Base-by-base conservation (phyloP, 2,113 vertebrate genomes). In the Theropithecus gelada region DNA sequence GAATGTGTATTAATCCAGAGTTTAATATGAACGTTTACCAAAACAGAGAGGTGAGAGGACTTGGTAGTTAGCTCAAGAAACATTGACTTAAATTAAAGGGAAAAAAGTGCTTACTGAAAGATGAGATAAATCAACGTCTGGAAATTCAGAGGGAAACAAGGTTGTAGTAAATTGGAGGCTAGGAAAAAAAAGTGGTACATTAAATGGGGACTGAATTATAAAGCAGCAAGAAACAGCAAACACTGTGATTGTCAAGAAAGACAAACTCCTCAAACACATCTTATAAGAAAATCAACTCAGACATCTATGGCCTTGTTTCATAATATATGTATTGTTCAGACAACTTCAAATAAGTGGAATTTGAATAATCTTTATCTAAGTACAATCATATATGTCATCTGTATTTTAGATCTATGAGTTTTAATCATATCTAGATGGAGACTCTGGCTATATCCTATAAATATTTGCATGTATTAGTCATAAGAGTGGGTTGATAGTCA, bases 201-300 rank as follows among this genome's bases (percentile, higher is more conserved):
- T 59, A 78, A 32, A n/a, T 13, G 75, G 64, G 18, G 7, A 72
- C 66, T 90, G 6, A 43, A 16, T 88, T 25, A 86, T 6, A 95
- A 64, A 12, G 40, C 38, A 68, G 5, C 23, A 38, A 83, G 27
- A 55, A 55, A 64, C 3, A 85, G 40, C 25, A 50, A 87, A 48
- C 18, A 52, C 3, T 5, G 45, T 75, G 7, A 80, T n/a, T 64
- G 17, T 55, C 30, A 66, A 92, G 48, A 43, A 83, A 88, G 40
- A 68, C 14, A 61, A 0, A 8, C 7, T 73, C 1, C 30, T 35
- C 22, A 11, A 17, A 4, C 18, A 43, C 6, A 7, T 76, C 8
- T 82, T 52, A 73, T 0, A 75, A 83, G 88, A 90, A 96, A 84
- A 30, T 80, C 13, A 75, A 12, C 3, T n/a, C 20, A 70, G 10